Evolutionary conservation across 1,140 invertebrate species (phyloP).

Genomic region (Galleria mellonella): DNA sequence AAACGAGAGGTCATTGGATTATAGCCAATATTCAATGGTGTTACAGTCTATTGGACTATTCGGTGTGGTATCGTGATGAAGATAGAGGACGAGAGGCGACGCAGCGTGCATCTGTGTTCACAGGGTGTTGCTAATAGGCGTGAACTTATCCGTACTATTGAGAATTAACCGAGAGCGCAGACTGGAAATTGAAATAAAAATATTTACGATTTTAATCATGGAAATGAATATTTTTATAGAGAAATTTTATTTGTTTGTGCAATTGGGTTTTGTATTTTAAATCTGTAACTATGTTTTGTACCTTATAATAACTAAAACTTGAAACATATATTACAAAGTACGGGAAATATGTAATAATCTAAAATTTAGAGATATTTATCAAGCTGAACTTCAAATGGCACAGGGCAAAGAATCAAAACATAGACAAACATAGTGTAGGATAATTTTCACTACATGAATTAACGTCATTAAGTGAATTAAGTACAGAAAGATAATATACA

Average conservation of each 20-base stretch:
- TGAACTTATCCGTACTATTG: constrained; percentile 18
- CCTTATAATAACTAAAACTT: too few relatives aligned
- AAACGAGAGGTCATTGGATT: neutral
- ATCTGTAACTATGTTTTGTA: too few relatives aligned
- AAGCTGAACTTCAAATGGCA: too few relatives aligned
- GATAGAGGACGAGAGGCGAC: constrained; percentile 27
- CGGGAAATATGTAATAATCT: too few relatives aligned
- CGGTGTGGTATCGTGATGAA: neutral
- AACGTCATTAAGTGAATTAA: too few relatives aligned
- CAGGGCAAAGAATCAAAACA: too few relatives aligned
- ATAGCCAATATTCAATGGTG: neutral
- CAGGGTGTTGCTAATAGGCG: constrained; percentile 37
- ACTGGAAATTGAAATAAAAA: constrained; percentile 1
- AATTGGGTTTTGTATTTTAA: neutral
- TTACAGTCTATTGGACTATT: neutral
- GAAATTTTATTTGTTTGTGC: neutral
- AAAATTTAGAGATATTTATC: too few relatives aligned
- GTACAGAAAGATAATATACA: too few relatives aligned
- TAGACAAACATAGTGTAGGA: too few relatives aligned
- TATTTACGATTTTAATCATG: neutral
- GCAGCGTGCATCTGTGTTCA: constrained; percentile 33
- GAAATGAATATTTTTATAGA: too few relatives aligned
- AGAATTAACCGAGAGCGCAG: constrained; percentile 8
- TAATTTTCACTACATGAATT: too few relatives aligned
- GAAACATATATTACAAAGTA: too few relatives aligned